Evolutionary conservation across 64 coral and sea anemone genomes (phyloP), one percentile per base, ranked within the genome.

Genomic region (Montipora efflorescens): DNA sequence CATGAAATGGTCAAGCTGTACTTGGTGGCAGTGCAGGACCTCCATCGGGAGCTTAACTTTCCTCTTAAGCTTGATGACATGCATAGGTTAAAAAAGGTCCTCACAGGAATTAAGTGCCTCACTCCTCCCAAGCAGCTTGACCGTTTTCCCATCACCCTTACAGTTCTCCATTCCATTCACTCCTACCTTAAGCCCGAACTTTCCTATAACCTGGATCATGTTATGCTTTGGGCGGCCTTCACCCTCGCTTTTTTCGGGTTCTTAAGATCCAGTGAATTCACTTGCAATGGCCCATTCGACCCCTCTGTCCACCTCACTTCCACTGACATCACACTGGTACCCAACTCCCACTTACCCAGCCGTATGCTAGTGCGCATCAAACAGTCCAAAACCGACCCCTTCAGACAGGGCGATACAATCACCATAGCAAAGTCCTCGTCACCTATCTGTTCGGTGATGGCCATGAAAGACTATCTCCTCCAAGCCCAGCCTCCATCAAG

Each of bases 141-240:
- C 52, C 52, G 74, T 12, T 47, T 93, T 18, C 91, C 91, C 0
- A 93, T 93, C 28, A 93, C 74, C 9, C n/a, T 85, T 10, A 10
- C 5, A 21, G 81, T 87, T 11, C 83, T 93, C 12, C 67, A 87
- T 44, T 43, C 87, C 19, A 79, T 93, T 18, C 45, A 64, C 46
- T 77, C 22, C 8, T 72, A 87, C 44, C 19, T 93, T 5, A 72
- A 81, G 16, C 78, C 87, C 11, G 45, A 5, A 14, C 9, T 49
- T 4, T 90, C 87, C 7, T 1, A 18, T 0, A 66, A 83, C 28
- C 85, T 77, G 45, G 72, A 86, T 22, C 90, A 87, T 66, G 7
- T 94, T 5, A 90, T 94, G 87, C 59, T 94, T 3, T 94, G 93
- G 93, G 69, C 93, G 4, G 80, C 93, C 13, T 90, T 94, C 87